Base-by-base conservation (phyloP, 2,113 vertebrate genomes). In the Coracopsis vasa region DNA sequence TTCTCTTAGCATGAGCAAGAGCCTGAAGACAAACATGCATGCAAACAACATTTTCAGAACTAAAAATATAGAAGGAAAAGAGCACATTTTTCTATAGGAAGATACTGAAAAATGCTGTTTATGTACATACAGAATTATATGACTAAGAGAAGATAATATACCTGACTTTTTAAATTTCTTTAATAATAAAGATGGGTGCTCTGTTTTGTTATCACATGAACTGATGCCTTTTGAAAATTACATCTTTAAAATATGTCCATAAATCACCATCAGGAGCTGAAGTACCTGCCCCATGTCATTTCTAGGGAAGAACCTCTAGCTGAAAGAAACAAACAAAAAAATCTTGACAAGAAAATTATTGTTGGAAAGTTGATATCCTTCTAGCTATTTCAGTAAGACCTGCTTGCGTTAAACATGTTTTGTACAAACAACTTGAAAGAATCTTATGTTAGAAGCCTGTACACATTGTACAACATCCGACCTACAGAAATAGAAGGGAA, bases 391-490 rank as follows among this genome's bases (percentile, higher is more conserved):
- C 69, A 66, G 47, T 53, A 71, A 56, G 13, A 74, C 5, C 13
- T 79, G 5, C 35, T 80, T 72, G 21, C 16, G 27, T 56, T 90
- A 86, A 72, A 65, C 47, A 69, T 4, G 23, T 31, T 93, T 90
- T 70, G 16, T 82, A 24, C 23, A 71, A 89, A 65, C 2, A 1
- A 21, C 24, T 65, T 70, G 8, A 45, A 78, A 84, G 33, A 44
- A 42, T 3, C 25, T 56, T 54, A 35, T 44, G 10, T 16, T 39
- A 66, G 48, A 54, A 69, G 13, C 33, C 31, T 3, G 3, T 27
- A 75, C 18, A 39, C 3, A 7, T 39, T 74, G 4, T 35, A 50
- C 33, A 74, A 80, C 0, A 1, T 9, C n/a, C 0, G 0, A 42
- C 5, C n/a, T 69, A 47, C 9, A 58, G 16, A 81, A 80, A 65